Conservation (phyloP, 92 coral and sea anemone species). For the Palythoa grandiflora region DNA sequence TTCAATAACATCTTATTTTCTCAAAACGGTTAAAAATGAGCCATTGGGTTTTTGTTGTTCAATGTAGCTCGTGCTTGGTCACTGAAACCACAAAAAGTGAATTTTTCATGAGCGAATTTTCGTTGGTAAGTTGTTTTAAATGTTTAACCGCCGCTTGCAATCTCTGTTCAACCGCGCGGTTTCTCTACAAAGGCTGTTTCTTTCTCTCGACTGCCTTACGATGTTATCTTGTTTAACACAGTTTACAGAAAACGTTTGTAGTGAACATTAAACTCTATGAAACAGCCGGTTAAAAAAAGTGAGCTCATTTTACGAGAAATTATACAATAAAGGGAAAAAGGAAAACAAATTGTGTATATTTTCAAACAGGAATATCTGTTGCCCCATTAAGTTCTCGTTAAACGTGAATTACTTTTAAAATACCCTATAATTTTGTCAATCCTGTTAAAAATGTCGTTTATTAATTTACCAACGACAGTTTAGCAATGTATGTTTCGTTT, state of each 20-base stretch:
- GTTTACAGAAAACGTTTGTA: neutral
- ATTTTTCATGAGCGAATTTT: conserved; percentile 40
- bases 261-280: neutral
- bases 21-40: neutral
- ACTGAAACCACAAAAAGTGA: conserved; percentile 34
- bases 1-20: conserved; percentile 4
- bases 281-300: neutral
- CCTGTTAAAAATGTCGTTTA: conserved; percentile 54
- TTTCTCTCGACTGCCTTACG: neutral
- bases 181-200: neutral
- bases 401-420: conserved; percentile 62
- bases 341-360: conserved; percentile 28
- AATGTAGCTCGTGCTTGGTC: neutral
- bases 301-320: neutral
- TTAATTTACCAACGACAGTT: conserved; percentile 36
- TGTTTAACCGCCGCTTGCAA: conserved; percentile 37
- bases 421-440: conserved; percentile 58
- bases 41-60: conserved; percentile 19
- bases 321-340: conserved; percentile 1
- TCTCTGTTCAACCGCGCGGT: neutral
- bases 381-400: conserved; percentile 65
- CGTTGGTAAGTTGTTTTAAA: conserved; percentile 35
- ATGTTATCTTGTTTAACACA: neutral
- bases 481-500: conserved; percentile 9
- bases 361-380: conserved; percentile 50